Evolutionary conservation across 2,113 vertebrate species (phyloP).

Genomic region (Neolamprologus caudopunctatus): DNA sequence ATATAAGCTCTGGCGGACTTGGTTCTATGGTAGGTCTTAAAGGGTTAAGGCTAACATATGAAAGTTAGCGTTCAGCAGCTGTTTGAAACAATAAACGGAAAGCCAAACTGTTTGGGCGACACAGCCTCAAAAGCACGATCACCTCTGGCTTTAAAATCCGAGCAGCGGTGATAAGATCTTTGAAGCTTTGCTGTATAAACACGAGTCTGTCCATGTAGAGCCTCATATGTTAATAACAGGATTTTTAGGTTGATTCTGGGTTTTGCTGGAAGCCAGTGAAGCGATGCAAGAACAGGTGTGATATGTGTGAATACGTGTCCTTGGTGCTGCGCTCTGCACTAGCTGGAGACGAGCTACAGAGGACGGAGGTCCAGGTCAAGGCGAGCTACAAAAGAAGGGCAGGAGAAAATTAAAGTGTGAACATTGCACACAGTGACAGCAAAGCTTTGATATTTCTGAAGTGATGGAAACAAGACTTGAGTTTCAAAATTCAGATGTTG

Average conservation of each 20-base stretch:
- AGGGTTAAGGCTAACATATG: not conserved
- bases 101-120: not conserved
- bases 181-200: rapidly evolving
- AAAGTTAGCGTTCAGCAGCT: not conserved
- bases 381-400: not conserved
- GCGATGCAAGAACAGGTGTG: not conserved
- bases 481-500: not conserved
- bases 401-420: not conserved
- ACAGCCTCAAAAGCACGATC: not conserved
- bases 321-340: not conserved
- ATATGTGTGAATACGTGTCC: not conserved
- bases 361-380: not conserved
- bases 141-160: not conserved
- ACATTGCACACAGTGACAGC: not conserved
- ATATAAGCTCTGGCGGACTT: too few species aligned
- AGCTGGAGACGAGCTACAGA: not conserved
- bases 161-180: not conserved
- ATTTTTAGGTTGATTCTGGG: not conserved
- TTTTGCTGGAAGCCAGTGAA: not conserved
- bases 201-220: not conserved
- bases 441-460: not conserved
- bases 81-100: not conserved
- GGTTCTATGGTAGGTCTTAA: too few species aligned
- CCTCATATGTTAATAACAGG: not conserved
- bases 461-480: not conserved